Percentiles rank a stretch among this genome's conserved stretches.
Evolutionary conservation across 2,797 vertebrate genomes (phyloP).

Genomic region (Tangara arthus): DNA sequence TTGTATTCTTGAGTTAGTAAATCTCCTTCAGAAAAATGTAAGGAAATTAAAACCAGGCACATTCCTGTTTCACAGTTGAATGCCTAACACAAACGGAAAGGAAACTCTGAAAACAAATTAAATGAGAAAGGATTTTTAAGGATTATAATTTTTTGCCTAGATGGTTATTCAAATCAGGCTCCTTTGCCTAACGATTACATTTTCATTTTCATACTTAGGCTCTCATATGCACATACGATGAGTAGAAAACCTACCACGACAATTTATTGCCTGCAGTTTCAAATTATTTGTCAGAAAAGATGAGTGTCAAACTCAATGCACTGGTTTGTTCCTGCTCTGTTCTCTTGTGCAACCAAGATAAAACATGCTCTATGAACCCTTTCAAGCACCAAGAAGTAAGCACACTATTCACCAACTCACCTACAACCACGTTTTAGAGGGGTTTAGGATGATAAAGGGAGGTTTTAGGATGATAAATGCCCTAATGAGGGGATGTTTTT

Average conservation of each 20-base stretch:
- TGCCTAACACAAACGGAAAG: not conserved
- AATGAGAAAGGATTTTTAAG: not conserved
- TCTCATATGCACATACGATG: not conserved
- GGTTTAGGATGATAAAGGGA: not conserved
- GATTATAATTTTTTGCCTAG: not conserved
- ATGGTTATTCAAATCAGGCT: not conserved
- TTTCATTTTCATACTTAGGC: not conserved
- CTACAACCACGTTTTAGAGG: not conserved
- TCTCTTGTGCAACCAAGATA: not conserved
- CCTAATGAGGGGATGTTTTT: not conserved
- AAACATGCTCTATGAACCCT: not conserved
- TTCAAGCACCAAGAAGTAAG: not conserved
- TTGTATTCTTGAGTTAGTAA: not conserved
- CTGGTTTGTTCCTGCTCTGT: not conserved
- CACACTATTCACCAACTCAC: not conserved
- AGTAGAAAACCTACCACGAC: not conserved
- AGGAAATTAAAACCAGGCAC: not conserved
- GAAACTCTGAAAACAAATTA: not conserved
- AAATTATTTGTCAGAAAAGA: slow-evolving; percentile 2
- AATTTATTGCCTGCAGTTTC: not conserved
- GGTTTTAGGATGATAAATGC: not conserved
- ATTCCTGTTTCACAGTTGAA: not conserved
- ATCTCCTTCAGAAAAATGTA: not conserved
- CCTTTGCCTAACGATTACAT: not conserved
- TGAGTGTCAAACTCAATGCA: not conserved